Base-by-base conservation (phyloP, 2,888 invertebrate genomes). In the Mythimna albipuncta region DNA sequence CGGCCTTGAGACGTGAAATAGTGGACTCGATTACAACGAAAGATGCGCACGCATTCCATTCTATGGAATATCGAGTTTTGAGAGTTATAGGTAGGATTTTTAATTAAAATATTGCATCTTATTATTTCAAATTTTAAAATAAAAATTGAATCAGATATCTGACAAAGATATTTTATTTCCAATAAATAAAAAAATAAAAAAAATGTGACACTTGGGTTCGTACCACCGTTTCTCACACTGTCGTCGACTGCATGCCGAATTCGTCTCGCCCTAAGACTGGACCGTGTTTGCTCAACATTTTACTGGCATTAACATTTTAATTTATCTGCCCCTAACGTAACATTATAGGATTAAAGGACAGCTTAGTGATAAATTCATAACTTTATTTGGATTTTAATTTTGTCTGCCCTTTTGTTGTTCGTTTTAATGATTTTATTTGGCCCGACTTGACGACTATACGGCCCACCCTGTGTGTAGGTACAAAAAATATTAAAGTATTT, bases 261-360 rank as follows among this genome's bases (percentile, higher is more conserved):
- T 91, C 87, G 91, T 89, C 87, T 84, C 91, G 88, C 86, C 80
- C 72, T 61, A 75, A 81, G 68, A 75, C 79, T 82, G 82, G 75
- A 41, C 70, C 77, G 83, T 90, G 88, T 91, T 91, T 89, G 87
- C 85, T 86, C 88, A 90, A 89, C 86, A 89, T 88, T 89, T 89
- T 88, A 85, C 81, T 75, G 85, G 83, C 87, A 90, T 90, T 90
- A 91, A 91, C 88, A 89, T 89, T 89, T 89, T 88, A 90, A 90
- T 91, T 88, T 88, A 88, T 89, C 82, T 82, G 81, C 77, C 83
- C 82, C 81, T 83, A 76, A 84, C 82, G 73, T 85, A 67, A 78
- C 77, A 81, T 84, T 87, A 84, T 78, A 86, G 85, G 90, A 90
- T 90, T 88, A 90, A 82, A 78, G 70, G 85, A 87, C 89, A 87